A percentile compares a stretch with the other conserved stretches of the same genome.
Evolutionary conservation across 1,140 invertebrate species (phyloP).

Genomic region (Calliopsis andreniformis): DNA sequence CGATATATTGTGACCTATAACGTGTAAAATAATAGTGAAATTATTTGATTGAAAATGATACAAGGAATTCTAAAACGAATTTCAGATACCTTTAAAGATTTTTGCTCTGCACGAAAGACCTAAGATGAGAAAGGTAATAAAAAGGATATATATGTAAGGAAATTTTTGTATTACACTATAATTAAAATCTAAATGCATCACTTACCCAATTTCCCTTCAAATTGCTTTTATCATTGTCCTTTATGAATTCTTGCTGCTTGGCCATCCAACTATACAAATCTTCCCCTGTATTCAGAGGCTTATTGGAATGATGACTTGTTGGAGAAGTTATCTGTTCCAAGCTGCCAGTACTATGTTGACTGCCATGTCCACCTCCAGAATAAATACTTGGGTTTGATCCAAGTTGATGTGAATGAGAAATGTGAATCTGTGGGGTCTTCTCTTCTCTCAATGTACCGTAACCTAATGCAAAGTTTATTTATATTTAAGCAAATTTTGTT

Average conservation of each 20-base stretch:
- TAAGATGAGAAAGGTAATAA: constrained; percentile 54
- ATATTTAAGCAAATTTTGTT: constrained; percentile 11
- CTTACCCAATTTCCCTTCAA: constrained; percentile 80
- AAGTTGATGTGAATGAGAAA: constrained; percentile 79
- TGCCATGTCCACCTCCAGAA: constrained; percentile 81
- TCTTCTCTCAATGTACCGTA: constrained; percentile 89
- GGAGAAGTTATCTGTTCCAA: constrained; percentile 78
- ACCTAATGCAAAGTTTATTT: constrained; percentile 79
- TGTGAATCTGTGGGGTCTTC: constrained; percentile 79
- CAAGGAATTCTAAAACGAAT: constrained; percentile 22
- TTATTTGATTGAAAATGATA: background rate
- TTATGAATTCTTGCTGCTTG: constrained; percentile 90
- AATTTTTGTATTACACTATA: background rate
- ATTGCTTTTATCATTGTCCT: constrained; percentile 79
- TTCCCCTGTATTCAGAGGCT: constrained; percentile 83
- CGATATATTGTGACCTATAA: background rate
- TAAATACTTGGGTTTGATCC: constrained; percentile 85
- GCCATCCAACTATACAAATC: constrained; percentile 98
- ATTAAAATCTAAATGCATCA: background rate
- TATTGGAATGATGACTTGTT: constrained; percentile 73
- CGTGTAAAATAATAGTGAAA: background rate
- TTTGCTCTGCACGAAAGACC: constrained; percentile 80
- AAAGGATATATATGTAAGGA: background rate
- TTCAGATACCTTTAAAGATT: constrained; percentile 75
- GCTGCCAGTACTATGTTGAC: constrained; percentile 79